Conservation (phyloP, 2,797 vertebrate genomes). For the Liparis tanakae region DNA sequence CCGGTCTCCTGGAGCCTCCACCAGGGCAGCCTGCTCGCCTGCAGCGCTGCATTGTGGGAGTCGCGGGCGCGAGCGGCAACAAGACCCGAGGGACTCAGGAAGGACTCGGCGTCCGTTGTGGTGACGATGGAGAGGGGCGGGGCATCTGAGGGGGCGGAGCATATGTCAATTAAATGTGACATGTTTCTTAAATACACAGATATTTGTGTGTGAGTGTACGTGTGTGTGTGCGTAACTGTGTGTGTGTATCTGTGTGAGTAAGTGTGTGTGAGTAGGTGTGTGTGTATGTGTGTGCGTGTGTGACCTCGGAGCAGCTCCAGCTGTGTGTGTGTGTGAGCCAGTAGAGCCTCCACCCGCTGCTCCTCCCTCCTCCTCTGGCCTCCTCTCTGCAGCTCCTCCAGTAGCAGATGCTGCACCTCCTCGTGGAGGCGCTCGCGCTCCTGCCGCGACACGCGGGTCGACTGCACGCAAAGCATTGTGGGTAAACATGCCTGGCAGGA, state of each 20-base stretch:
- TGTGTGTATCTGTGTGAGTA: background rate
- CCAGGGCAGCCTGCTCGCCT: slow-evolving; percentile 86
- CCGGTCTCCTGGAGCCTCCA: slow-evolving; percentile 88
- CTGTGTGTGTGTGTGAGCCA: slow-evolving; percentile 90
- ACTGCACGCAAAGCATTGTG: slow-evolving; percentile 62
- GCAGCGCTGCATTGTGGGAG: slow-evolving; percentile 86
- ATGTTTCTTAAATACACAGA: background rate
- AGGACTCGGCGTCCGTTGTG: slow-evolving; percentile 77
- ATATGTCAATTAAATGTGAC: too few species aligned
- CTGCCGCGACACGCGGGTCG: slow-evolving; percentile 80
- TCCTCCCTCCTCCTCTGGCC: slow-evolving; percentile 74
- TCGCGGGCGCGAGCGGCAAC: slow-evolving; percentile 87
- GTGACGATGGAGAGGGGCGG: slow-evolving; percentile 83
- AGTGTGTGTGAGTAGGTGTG: slow-evolving; percentile 6
- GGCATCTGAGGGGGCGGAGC: slow-evolving; percentile 79
- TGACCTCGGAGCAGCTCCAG: slow-evolving; percentile 72
- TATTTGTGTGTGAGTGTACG: slow-evolving; percentile 8
- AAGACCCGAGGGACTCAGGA: slow-evolving; percentile 86
- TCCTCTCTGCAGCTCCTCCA: slow-evolving; percentile 82
- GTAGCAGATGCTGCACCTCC: slow-evolving; percentile 87
- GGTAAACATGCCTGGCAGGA: background rate
- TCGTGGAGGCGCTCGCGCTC: slow-evolving; percentile 85
- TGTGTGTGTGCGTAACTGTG: too few species aligned
- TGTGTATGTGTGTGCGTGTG: slow-evolving; percentile 14
- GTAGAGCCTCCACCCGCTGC: slow-evolving; percentile 84